Percentiles rank a stretch among this genome's conserved stretches.
Evolutionary conservation across 2,797 vertebrate species (phyloP).

Genomic region (Lates japonicus): DNA sequence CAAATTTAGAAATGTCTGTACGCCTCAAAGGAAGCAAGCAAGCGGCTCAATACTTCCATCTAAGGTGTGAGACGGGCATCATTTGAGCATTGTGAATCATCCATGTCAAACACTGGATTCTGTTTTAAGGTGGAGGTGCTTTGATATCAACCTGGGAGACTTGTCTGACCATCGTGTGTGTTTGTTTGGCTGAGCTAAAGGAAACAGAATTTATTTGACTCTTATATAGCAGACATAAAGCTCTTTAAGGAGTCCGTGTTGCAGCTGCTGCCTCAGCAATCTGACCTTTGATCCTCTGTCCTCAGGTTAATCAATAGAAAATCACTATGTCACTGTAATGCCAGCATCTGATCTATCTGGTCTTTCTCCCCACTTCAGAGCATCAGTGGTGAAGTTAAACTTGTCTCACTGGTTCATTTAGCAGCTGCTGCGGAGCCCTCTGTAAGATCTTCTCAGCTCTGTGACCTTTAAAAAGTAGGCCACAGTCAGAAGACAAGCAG

Average conservation of each 20-base stretch:
- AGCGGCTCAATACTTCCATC: conserved; percentile 32
- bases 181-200: conserved; percentile 8
- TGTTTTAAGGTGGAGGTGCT: conserved; percentile 18
- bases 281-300: conserved; percentile 24
- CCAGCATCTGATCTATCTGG: conserved; percentile 8
- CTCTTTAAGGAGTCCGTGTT: background rate
- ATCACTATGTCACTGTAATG: conserved; percentile 9
- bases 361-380: conserved; percentile 9
- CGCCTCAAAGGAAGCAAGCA: conserved; percentile 6
- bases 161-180: background rate
- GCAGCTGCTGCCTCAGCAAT: background rate
- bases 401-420: background rate
- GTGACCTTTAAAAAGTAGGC: conserved; percentile 54
- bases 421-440: conserved; percentile 4
- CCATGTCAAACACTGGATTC: background rate
- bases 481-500: conserved; percentile 19
- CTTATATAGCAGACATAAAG: background rate
- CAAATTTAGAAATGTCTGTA: conserved; percentile 26
- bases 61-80: conserved; percentile 21
- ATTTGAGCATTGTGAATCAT: conserved; percentile 26
- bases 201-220: conserved; percentile 14
- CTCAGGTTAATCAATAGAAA: conserved; percentile 20
- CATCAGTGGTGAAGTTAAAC: conserved; percentile 2
- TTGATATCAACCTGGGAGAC: background rate
- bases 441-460: conserved; percentile 7